These are phyloP conservation scores for Cardinalis cardinalis DNA, from an alignment of 2,113 vertebrate genomes.

Conservation along the genomic window DNA sequence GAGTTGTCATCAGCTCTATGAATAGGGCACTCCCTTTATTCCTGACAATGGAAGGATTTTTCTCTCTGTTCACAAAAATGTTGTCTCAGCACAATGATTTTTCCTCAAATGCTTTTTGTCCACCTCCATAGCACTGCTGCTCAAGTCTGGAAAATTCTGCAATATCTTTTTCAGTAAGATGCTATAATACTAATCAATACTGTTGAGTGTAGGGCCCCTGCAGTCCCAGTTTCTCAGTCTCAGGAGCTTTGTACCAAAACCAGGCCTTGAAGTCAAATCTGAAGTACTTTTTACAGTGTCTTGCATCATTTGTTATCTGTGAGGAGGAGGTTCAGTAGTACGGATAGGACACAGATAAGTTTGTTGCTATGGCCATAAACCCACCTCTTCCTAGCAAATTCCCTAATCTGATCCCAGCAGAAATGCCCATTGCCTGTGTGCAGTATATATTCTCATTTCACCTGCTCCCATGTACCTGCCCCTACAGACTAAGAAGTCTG, in stretches of 20 bases:
- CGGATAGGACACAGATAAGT: background rate
- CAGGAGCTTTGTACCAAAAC: background rate
- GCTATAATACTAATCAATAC: background rate
- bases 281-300: background rate
- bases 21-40: background rate
- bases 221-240: background rate
- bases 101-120: background rate
- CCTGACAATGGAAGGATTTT: background rate
- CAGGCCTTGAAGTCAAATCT: background rate
- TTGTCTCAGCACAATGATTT: background rate
- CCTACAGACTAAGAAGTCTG: background rate
- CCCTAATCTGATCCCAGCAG: background rate
- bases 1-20: rapidly evolving
- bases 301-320: background rate
- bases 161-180: background rate
- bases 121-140: background rate
- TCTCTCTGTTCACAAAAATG: background rate
- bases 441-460: background rate
- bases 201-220: background rate
- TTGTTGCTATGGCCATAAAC: background rate
- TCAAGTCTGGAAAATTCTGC: background rate
- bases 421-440: background rate
- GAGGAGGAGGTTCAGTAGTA: background rate
- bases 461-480: background rate
- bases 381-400: background rate